Base-by-base conservation (phyloP, 2,113 vertebrate genomes). In the Cettia cetti region DNA sequence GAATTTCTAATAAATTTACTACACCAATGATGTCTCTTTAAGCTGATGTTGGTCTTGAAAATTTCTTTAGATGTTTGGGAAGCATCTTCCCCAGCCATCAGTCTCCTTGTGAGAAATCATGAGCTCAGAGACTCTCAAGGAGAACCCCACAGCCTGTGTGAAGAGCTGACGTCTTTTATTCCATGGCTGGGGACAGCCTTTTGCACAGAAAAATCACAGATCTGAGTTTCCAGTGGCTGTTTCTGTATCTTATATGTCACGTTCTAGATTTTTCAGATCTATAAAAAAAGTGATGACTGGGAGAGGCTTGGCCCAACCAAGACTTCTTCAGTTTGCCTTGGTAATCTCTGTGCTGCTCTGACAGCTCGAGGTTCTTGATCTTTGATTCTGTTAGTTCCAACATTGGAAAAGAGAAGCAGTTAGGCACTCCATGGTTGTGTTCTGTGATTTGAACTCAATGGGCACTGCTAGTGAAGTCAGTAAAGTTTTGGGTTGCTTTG, bases 201-300 rank as follows among this genome's bases (percentile, higher is more conserved):
- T 71, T 57, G 28, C 10, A 8, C 20, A 86, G 57, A 89, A 56
- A 59, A 26, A 21, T n/a, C 27, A 37, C 20, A 27, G 22, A 24
- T 31, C 33, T 59, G 21, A 35, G 7, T 28, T 83, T 22, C 22
- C 28, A 33, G 7, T 23, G 23, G 0, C 0, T 69, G 76, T 66
- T 79, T 4, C 42, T 71, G 2, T 28, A 11, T 53, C 9, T 56
- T 77, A 6, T 0, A 26, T 28, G n/a, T 44, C 33, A 49, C 0
- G 0, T 69, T 77, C 19, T 37, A 69, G 13, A 15, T 27, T 76
- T 76, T 81, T 89, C 31, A 56, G 64, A 52, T 6, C 13, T 42
- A 1, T 37, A 13, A 53, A 33, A 50, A 80, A 28, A 8, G 1
- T 8, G 4, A 31, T 45, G 42, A 17, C 20, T 49, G 37, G 19